A percentile compares a stretch with the other conserved stretches of the same genome.
Evolutionary conservation across 2,113 vertebrate species (phyloP).

Genomic region (Hippopotamus amphibius): DNA sequence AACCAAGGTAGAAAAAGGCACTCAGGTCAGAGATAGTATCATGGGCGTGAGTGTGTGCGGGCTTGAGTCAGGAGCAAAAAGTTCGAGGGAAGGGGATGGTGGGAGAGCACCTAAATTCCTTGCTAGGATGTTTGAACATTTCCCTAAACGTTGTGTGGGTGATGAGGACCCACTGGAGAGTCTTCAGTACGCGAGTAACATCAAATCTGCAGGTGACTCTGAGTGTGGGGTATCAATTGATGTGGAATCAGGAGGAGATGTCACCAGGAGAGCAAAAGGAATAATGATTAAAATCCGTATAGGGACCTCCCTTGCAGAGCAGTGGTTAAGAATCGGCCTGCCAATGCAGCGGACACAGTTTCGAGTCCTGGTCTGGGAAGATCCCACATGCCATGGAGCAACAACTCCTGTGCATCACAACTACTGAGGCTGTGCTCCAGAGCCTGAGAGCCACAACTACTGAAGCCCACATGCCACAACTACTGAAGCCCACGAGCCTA

Average conservation of each 20-base stretch:
- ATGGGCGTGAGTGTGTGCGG: background rate
- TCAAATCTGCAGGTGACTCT: background rate
- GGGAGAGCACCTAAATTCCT: background rate
- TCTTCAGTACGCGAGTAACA: background rate
- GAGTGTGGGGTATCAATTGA: background rate
- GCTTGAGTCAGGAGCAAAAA: background rate
- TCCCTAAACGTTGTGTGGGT: background rate
- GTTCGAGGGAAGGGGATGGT: background rate
- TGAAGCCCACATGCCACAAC: too few relatives aligned
- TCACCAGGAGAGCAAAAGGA: background rate
- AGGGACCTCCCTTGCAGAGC: too few relatives aligned
- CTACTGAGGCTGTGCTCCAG: too few relatives aligned
- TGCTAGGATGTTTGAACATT: background rate
- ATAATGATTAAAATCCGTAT: too few relatives aligned
- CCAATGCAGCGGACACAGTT: too few relatives aligned
- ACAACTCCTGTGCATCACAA: too few relatives aligned
- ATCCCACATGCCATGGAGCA: too few relatives aligned
- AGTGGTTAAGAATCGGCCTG: too few relatives aligned
- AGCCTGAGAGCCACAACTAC: too few relatives aligned
- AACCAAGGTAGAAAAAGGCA: background rate
- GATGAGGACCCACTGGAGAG: background rate
- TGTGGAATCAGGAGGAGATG: background rate
- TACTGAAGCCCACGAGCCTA: too few relatives aligned
- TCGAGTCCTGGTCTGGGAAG: too few relatives aligned
- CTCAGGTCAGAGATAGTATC: background rate